Evolutionary conservation across 1,140 invertebrate genomes (phyloP).

Genomic region (Hermetia illucens): DNA sequence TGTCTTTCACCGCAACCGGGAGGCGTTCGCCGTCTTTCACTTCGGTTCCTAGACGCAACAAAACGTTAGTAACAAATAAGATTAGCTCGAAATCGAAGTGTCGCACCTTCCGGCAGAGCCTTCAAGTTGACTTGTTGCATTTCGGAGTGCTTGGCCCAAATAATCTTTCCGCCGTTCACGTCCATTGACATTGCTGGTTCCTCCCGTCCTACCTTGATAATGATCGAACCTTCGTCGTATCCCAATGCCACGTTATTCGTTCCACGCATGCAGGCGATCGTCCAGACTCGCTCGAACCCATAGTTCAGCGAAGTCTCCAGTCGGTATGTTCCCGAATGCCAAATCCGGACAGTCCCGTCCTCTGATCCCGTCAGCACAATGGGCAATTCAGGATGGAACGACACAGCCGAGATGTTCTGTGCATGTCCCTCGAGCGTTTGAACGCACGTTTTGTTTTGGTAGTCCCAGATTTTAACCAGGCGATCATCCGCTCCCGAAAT

Average conservation of each 20-base stretch:
- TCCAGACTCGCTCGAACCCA: conserved; percentile 96
- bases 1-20: conserved; percentile 89
- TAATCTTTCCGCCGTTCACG: conserved; percentile 91
- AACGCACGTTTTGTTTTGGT: conserved; percentile 98
- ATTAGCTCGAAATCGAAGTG: not conserved
- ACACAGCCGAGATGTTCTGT: conserved; percentile 86
- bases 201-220: conserved; percentile 94
- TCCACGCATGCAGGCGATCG: conserved; percentile 86
- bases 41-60: conserved; percentile 37
- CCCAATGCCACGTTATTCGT: conserved; percentile 96
- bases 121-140: conserved; percentile 96
- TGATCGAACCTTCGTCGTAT: conserved; percentile 97
- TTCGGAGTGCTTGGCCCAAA: conserved; percentile 97
- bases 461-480: conserved; percentile 98
- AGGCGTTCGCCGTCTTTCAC: conserved; percentile 86
- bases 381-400: conserved; percentile 95
- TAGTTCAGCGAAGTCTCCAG: conserved; percentile 96
- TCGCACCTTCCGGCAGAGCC: conserved; percentile 53
- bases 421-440: conserved; percentile 95
- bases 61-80: conserved; percentile 11
- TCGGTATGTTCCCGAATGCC: conserved; percentile 96
- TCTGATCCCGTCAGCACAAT: conserved; percentile 96
- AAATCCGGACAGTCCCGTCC: conserved; percentile 90
- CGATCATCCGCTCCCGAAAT: conserved; percentile 98
- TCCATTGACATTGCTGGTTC: conserved; percentile 99